phyloP scores from a whole-genome alignment of 2,113 vertebrate genomes.

The Axis porcinus region DNA sequence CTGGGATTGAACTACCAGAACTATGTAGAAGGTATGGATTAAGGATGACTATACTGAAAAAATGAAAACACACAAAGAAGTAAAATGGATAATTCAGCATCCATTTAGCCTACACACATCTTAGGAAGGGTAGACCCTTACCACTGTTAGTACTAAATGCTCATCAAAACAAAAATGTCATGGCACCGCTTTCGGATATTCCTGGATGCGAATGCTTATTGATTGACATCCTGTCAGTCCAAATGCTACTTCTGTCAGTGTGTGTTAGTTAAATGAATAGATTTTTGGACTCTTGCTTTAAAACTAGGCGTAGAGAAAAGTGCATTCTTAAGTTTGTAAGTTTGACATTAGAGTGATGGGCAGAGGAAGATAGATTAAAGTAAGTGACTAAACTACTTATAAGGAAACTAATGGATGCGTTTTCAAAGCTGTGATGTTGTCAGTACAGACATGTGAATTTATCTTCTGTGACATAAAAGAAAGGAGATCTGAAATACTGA shows the following conservation, averaged over 20 bases:
- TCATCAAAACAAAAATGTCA: neutral
- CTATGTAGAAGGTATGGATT: neutral
- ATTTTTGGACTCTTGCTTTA: constrained; percentile 36
- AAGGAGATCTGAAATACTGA: constrained; percentile 42
- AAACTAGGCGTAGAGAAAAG: neutral
- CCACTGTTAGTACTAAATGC: neutral
- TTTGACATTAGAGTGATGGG: constrained; percentile 49
- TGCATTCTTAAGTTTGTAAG: constrained; percentile 43
- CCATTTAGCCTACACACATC: neutral
- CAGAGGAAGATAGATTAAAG: constrained; percentile 50
- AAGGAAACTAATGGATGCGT: constrained; percentile 39
- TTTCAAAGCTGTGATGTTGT: constrained; percentile 67
- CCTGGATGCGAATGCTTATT: neutral
- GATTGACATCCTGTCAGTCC: constrained; percentile 20
- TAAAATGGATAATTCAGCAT: neutral
- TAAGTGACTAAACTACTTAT: constrained; percentile 58
- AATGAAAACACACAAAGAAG: neutral
- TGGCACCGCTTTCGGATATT: neutral
- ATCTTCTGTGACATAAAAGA: constrained; percentile 66
- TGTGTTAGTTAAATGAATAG: constrained; percentile 33
- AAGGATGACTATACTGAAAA: neutral
- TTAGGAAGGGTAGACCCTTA: neutral
- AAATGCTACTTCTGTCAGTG: constrained; percentile 2
- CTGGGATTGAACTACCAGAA: neutral
- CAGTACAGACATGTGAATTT: constrained; percentile 36